Percentiles rank a stretch among this genome's conserved stretches.
phyloP scores from a whole-genome alignment of 1,140 invertebrate species.

The Magallana ariakensis region DNA sequence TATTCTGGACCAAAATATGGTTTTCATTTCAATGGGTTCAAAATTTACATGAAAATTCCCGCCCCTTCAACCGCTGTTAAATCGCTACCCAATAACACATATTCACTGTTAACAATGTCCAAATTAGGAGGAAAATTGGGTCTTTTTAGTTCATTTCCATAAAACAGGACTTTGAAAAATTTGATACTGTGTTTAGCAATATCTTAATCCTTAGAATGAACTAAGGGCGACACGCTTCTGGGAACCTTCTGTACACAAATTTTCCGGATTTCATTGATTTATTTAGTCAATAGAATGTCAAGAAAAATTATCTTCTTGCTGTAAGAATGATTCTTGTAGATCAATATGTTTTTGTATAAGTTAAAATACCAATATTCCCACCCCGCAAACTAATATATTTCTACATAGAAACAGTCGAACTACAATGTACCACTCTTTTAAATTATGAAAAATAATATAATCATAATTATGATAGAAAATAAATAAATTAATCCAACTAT shows the following conservation, averaged over 20 bases:
- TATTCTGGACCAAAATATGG: neutral
- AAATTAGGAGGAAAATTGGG: conserved; percentile 15
- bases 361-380: too few relatives aligned
- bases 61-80: neutral
- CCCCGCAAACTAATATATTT: too few relatives aligned
- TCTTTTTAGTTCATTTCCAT: conserved; percentile 20
- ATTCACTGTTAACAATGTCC: conserved; percentile 1
- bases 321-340: neutral
- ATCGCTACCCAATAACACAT: neutral
- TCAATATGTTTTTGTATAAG: neutral
- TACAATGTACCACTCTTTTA: too few relatives aligned
- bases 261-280: conserved; percentile 10
- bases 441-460: too few relatives aligned
- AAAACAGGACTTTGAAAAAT: conserved; percentile 14
- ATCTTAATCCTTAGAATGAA: neutral
- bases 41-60: conserved; percentile 29
- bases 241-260: neutral
- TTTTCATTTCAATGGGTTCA: neutral
- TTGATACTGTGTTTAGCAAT: conserved; percentile 34
- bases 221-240: conserved; percentile 18
- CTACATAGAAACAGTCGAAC: too few relatives aligned
- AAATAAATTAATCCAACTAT: too few relatives aligned
- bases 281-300: neutral
- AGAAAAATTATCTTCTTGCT: neutral
- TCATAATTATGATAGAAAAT: too few relatives aligned